Conservation (phyloP, 2,888 invertebrate genomes). For the Scaptomyza cyrtandrae region DNA sequence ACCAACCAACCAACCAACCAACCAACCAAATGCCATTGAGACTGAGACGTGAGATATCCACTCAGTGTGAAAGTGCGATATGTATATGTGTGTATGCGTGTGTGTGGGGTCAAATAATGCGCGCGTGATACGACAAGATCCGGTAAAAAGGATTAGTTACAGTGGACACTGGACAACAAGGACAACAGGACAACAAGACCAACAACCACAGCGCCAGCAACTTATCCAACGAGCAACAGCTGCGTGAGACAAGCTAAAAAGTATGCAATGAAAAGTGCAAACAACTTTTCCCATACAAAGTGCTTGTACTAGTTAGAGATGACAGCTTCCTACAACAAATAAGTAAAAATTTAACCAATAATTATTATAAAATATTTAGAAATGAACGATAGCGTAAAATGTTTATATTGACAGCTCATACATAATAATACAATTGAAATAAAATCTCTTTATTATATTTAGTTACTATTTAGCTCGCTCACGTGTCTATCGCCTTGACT, state of each 20-base stretch:
- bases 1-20: conserved; percentile 36
- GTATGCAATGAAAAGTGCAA: conserved; percentile 68
- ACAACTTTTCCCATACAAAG: conserved; percentile 45
- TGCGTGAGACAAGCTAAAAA: conserved; percentile 61
- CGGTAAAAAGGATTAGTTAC: conserved; percentile 68
- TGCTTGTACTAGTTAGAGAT: conserved; percentile 7
- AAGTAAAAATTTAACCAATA: too few relatives aligned
- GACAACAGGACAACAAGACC: not conserved
- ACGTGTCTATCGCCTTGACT: too few relatives aligned
- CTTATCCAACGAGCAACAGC: conserved; percentile 57
- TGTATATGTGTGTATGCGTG: conserved; percentile 25
- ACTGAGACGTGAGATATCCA: conserved; percentile 47
- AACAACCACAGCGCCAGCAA: too few relatives aligned
- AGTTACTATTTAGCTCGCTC: too few relatives aligned
- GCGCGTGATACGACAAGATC: conserved; percentile 75
- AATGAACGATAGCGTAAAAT: too few relatives aligned
- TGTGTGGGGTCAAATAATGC: conserved; percentile 66
- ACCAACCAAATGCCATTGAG: conserved; percentile 31
- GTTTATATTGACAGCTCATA: too few relatives aligned
- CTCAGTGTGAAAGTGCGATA: conserved; percentile 7
- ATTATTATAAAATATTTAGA: too few relatives aligned
- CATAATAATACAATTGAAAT: too few relatives aligned
- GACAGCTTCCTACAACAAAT: not conserved
- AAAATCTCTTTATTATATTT: too few relatives aligned
- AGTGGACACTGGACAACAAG: conserved; percentile 35